Evolutionary conservation across 2,113 vertebrate species (phyloP).

Genomic region (Hystrix brachyura): DNA sequence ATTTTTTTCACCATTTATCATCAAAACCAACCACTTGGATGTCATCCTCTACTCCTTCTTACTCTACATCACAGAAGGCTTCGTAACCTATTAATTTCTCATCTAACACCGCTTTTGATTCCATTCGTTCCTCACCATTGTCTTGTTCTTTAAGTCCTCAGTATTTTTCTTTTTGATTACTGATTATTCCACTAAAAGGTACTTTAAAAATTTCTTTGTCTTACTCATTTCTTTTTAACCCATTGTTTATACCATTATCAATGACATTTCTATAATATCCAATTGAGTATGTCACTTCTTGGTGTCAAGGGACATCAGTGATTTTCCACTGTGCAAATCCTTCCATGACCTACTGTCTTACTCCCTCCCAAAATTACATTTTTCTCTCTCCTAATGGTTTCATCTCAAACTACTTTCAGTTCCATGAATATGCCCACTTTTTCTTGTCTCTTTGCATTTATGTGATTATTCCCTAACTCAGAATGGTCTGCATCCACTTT

Average conservation of each 20-base stretch:
- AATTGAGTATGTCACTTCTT: background rate
- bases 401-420: background rate
- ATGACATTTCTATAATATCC: conserved; percentile 56
- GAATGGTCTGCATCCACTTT: background rate
- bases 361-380: background rate
- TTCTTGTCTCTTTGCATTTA: background rate
- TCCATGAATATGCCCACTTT: background rate
- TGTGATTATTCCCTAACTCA: background rate
- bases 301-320: conserved; percentile 8
- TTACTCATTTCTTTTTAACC: background rate
- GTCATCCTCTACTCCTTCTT: background rate
- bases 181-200: conserved; percentile 53
- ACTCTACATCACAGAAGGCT: background rate
- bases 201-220: conserved; percentile 42
- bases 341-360: background rate
- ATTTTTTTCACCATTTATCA: conserved; percentile 47
- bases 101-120: conserved; percentile 3
- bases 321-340: background rate
- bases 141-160: background rate
- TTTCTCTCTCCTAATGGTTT: background rate
- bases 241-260: background rate
- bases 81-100: conserved; percentile 28
- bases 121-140: background rate
- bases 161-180: conserved; percentile 24
- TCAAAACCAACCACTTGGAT: background rate